Base-by-base conservation (phyloP, 64 coral and sea anemone species). In the Platygyra sinensis region DNA sequence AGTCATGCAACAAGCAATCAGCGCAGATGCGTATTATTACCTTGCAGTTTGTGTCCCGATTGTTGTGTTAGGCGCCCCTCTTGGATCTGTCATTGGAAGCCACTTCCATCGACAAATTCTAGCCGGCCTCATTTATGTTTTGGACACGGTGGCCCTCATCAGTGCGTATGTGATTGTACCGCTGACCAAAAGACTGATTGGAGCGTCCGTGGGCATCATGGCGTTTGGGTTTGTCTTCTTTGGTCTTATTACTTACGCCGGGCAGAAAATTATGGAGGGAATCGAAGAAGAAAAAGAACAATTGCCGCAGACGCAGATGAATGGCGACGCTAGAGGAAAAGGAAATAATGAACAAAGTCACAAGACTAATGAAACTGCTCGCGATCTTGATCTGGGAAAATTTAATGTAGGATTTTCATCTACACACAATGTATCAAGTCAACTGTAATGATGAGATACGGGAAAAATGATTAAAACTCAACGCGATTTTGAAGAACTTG, bases 31-130 rank as follows among this genome's bases (percentile, higher is more conserved):
- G 1, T 90, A 83, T 17, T 76, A 94, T 8, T 94, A 86, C 82
- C 46, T 90, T 1, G 93, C 71, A 57, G 93, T 94, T 10, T 94
- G 93, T 52, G 81, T 90, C 17, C 93, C 93, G 20, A 90, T 94
- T 65, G 93, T 94, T 29, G 93, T 94, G 22, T 30, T 90, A 12
- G 93, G 93, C 3, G 93, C 93, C 20, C 93, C 93, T 7, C 50
- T 94, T 7, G 93, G 93, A 2, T 94, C 93, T n/a, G 57, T 90
- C 3, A 61, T 94, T 39, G 93, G 93, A 8, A 94, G 79, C 22
- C 93, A 94, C 33, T 94, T 94, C 62, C 93, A 94, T 67, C 88
- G 93, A 6, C 80, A 90, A 67, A 74, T 94, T 27, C 52, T 94
- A 1, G 93, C 93, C 49, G 88, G 79, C 51, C n/a, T 87, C 20